Conservation (phyloP, 2,113 vertebrate species). For the Alethe diademata region DNA sequence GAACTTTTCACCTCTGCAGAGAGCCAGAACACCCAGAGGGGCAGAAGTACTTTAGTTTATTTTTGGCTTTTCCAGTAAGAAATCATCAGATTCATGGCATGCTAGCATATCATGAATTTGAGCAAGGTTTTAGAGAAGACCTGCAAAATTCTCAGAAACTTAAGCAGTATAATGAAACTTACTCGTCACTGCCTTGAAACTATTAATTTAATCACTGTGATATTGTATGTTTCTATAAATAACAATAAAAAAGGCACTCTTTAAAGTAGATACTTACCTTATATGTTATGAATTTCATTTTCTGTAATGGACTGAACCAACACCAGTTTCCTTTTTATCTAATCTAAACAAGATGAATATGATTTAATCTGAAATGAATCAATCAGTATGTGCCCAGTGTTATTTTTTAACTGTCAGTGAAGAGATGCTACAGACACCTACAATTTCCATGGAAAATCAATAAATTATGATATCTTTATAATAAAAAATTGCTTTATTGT, state of each 20-base stretch:
- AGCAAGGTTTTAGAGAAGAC: neutral
- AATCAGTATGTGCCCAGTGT: neutral
- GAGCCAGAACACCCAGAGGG: neutral
- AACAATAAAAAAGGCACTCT: neutral
- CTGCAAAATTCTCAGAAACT: neutral
- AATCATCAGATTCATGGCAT: neutral
- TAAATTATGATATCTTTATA: neutral
- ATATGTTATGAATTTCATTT: neutral
- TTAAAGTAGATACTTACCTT: neutral
- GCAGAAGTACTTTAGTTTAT: neutral
- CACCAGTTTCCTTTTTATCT: neutral
- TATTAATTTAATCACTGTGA: slow-evolving; percentile 1
- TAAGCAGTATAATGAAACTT: neutral
- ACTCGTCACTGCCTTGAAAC: slow-evolving; percentile 9
- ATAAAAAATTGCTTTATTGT: neutral
- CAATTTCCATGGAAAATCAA: neutral
- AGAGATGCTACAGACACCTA: neutral
- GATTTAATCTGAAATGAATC: neutral
- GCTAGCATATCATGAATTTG: neutral
- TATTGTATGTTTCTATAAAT: slow-evolving; percentile 1
- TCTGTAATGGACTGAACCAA: neutral
- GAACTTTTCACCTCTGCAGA: neutral
- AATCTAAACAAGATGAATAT: neutral
- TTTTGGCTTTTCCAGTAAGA: neutral
- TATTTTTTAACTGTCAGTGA: neutral